phyloP scores from a whole-genome alignment of 1,140 invertebrate species.

The Copidosoma floridanum region DNA sequence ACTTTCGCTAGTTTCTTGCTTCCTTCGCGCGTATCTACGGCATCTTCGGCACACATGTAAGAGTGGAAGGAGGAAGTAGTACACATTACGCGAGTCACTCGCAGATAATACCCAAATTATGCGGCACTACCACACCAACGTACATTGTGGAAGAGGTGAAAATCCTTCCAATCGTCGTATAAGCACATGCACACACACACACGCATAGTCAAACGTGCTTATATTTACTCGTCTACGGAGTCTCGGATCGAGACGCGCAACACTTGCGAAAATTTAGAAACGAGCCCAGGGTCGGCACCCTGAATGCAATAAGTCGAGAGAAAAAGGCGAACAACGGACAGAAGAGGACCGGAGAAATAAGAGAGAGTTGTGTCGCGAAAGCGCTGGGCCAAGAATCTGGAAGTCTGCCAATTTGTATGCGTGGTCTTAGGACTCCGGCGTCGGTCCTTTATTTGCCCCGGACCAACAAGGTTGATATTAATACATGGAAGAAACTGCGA shows the following conservation, averaged over 20 bases:
- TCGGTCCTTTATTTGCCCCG: constrained; percentile 26
- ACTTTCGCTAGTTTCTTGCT: constrained; percentile 9
- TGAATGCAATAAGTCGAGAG: constrained; percentile 36
- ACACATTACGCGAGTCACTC: too few relatives aligned
- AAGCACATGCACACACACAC: too few relatives aligned
- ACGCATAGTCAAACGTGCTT: background rate
- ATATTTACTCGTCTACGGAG: too few relatives aligned
- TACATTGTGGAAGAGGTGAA: too few relatives aligned
- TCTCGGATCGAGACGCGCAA: constrained; percentile 13
- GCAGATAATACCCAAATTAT: too few relatives aligned
- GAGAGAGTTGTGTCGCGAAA: constrained; percentile 18
- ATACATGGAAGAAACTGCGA: background rate
- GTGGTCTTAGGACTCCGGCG: constrained; percentile 32
- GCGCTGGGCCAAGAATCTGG: constrained; percentile 27
- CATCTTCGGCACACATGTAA: constrained; percentile 3
- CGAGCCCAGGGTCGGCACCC: constrained; percentile 37
- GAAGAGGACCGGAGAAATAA: too few relatives aligned
- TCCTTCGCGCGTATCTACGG: constrained; percentile 6
- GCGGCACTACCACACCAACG: too few relatives aligned
- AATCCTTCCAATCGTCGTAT: too few relatives aligned
- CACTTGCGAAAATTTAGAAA: constrained; percentile 35
- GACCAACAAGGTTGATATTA: constrained; percentile 1
- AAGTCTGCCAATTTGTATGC: constrained; percentile 34
- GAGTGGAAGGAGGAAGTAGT: background rate
- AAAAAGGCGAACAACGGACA: constrained; percentile 6